Conservation (phyloP, 2,797 vertebrate species). For the Furcifer pardalis region DNA sequence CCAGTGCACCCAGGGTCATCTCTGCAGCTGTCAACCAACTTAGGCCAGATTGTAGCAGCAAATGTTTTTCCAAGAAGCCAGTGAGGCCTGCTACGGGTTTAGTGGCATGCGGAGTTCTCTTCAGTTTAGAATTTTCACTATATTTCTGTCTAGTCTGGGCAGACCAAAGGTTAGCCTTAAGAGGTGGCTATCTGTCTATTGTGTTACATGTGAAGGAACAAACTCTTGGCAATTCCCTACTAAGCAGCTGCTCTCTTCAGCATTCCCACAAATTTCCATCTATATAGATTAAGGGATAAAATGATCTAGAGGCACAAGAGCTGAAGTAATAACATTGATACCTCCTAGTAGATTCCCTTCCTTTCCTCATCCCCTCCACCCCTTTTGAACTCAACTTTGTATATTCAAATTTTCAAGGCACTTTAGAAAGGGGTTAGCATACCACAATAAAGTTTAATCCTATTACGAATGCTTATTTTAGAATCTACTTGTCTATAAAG, state of each 20-base stretch:
- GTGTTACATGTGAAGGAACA: background rate
- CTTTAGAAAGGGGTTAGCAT: slow-evolving; percentile 34
- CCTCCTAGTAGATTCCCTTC: slow-evolving; percentile 39
- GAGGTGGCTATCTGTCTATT: background rate
- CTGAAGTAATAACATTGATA: slow-evolving; percentile 45
- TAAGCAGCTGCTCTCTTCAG: background rate
- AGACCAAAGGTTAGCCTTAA: background rate
- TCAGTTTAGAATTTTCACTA: background rate
- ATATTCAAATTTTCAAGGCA: slow-evolving; percentile 39
- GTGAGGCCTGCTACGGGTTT: background rate
- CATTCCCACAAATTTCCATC: slow-evolving; percentile 2
- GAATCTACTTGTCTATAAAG: slow-evolving; percentile 72
- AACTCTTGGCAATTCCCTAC: background rate
- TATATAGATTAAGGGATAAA: slow-evolving; percentile 38
- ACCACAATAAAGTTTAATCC: slow-evolving; percentile 66
- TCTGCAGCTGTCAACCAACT: slow-evolving; percentile 13
- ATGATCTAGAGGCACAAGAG: slow-evolving; percentile 3
- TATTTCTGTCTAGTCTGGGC: slow-evolving; percentile 2
- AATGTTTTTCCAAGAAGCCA: slow-evolving; percentile 1
- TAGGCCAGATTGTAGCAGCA: slow-evolving; percentile 6
- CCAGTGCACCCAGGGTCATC: background rate
- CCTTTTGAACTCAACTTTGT: slow-evolving; percentile 38
- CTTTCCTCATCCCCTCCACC: slow-evolving; percentile 19
- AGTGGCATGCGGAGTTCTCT: background rate
- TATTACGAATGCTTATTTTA: slow-evolving; percentile 76